A percentile compares a stretch with the other conserved stretches of the same genome.
Conservation (phyloP, 2,113 vertebrate species). For the Equus przewalskii region DNA sequence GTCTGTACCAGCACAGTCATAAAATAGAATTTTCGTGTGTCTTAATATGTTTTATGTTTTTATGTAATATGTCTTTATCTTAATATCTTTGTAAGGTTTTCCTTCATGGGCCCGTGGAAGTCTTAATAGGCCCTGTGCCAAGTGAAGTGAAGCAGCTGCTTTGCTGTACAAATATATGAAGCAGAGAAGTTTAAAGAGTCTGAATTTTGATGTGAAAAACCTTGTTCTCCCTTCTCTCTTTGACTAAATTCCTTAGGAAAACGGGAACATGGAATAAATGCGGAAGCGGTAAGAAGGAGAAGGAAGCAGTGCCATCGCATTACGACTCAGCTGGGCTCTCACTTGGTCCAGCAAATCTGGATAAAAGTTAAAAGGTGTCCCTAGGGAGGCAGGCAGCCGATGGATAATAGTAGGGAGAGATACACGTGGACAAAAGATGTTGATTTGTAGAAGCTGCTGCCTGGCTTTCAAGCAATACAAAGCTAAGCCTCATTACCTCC, state of each 20-base stretch:
- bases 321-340: accelerated
- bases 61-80: accelerated
- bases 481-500: accelerated
- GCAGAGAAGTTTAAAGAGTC: background rate
- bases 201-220: accelerated
- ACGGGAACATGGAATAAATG: background rate
- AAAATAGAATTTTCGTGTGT: background rate
- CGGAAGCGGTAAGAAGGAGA: accelerated
- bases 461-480: background rate
- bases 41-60: background rate
- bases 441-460: background rate
- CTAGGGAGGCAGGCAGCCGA: accelerated
- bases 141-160: accelerated
- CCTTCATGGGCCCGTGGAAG: background rate
- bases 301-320: accelerated
- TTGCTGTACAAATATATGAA: accelerated
- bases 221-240: too few relatives aligned
- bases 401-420: accelerated
- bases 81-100: too few relatives aligned
- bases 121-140: background rate
- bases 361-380: background rate
- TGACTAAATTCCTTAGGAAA: background rate
- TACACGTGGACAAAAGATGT: accelerated
- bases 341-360: too few relatives aligned
- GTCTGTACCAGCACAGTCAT: accelerated